These are phyloP conservation scores for Euphydryas editha DNA, from an alignment of 2,888 invertebrate genomes.

Conservation along the genomic window DNA sequence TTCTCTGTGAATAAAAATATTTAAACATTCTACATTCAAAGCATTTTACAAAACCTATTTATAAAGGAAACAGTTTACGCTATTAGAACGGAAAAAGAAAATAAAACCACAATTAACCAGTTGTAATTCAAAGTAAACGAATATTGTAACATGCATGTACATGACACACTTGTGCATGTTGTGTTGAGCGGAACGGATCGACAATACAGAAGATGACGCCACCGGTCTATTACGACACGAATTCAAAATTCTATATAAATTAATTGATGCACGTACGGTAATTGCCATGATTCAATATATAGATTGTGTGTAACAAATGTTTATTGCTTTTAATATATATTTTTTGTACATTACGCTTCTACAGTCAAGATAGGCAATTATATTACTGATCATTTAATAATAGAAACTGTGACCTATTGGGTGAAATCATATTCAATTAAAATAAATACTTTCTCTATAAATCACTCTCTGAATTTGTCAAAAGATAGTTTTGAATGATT, in stretches of 20 bases:
- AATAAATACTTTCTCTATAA: too few relatives aligned
- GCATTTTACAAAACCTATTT: background rate
- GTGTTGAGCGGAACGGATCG: slow-evolving; percentile 36
- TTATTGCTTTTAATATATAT: slow-evolving; percentile 1
- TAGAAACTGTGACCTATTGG: too few relatives aligned
- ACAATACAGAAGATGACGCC: slow-evolving; percentile 36
- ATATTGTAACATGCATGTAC: slow-evolving; percentile 21
- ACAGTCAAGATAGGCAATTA: background rate
- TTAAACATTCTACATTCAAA: background rate
- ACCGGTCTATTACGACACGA: slow-evolving; percentile 20
- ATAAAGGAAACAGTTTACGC: background rate
- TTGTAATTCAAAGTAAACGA: slow-evolving; percentile 7
- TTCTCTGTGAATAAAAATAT: slow-evolving; percentile 58
- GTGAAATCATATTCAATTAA: too few relatives aligned
- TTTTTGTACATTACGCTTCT: background rate
- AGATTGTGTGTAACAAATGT: slow-evolving; percentile 9
- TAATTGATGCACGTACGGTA: slow-evolving; percentile 12
- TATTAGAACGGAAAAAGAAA: background rate
- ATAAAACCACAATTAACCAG: slow-evolving; percentile 2
- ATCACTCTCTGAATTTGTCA: too few relatives aligned
- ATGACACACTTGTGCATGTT: slow-evolving; percentile 27
- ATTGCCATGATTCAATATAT: slow-evolving; percentile 5
- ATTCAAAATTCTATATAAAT: slow-evolving; percentile 16
- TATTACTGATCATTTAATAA: background rate
- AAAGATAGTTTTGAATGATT: too few relatives aligned